Conservation (phyloP, 2,888 invertebrate species). For the Strigamia crassipes region DNA sequence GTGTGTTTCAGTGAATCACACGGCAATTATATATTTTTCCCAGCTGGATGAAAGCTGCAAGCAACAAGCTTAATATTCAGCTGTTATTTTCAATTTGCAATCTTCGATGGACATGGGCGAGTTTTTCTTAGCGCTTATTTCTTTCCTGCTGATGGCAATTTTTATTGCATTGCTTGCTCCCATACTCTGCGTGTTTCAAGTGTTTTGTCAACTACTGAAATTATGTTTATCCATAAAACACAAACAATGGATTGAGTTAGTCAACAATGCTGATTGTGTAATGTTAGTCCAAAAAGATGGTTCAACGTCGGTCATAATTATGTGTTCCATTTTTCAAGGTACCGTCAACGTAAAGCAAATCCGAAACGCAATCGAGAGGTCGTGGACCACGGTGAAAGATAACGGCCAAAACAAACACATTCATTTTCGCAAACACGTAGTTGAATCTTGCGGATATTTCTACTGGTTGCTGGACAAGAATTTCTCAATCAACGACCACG, state of each 20-base stretch:
- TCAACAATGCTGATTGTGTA: not conserved
- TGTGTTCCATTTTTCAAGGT: not conserved
- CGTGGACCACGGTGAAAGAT: not conserved
- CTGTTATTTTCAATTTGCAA: no score
- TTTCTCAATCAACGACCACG: not conserved
- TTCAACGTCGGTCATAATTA: no score
- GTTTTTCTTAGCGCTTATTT: no score
- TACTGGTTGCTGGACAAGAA: not conserved
- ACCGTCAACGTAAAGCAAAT: no score
- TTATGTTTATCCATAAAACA: not conserved
- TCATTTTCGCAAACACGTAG: not conserved
- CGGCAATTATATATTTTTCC: no score
- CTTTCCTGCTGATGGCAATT: no score
- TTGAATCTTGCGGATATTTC: not conserved
- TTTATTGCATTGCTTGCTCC: not conserved
- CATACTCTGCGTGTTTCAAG: not conserved
- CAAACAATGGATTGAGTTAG: not conserved
- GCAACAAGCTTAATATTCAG: no score
- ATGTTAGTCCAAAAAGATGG: no score
- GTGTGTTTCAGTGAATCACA: no score
- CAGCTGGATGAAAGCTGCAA: no score
- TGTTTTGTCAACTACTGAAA: not conserved
- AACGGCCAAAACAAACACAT: not conserved
- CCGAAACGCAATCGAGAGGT: not conserved
- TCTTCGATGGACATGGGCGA: no score